These are phyloP conservation scores for Trilocha varians DNA, from an alignment of 2,888 invertebrate genomes.

Conservation along the genomic window DNA sequence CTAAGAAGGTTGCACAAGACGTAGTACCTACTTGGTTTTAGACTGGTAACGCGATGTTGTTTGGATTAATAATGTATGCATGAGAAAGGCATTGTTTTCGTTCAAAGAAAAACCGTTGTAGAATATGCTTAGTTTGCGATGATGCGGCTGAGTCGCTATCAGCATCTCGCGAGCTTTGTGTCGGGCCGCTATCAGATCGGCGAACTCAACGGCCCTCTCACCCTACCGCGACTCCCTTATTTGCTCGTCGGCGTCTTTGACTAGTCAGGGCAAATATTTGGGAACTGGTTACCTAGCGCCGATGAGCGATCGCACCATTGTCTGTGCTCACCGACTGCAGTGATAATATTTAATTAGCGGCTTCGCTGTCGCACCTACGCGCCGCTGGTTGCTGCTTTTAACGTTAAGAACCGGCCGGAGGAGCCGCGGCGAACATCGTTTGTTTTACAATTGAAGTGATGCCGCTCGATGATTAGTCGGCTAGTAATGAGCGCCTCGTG, in stretches of 20 bases:
- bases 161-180: slow-evolving; percentile 52
- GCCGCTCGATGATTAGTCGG: slow-evolving; percentile 44
- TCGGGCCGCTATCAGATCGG: slow-evolving; percentile 51
- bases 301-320: slow-evolving; percentile 60
- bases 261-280: slow-evolving; percentile 61
- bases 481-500: slow-evolving; percentile 42
- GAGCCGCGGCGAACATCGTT: slow-evolving; percentile 51
- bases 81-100: not conserved
- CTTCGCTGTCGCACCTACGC: slow-evolving; percentile 60
- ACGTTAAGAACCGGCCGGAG: slow-evolving; percentile 42
- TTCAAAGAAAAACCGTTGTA: slow-evolving; percentile 27
- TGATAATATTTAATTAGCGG: slow-evolving; percentile 72
- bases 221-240: slow-evolving; percentile 39
- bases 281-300: slow-evolving; percentile 61
- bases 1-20: not conserved
- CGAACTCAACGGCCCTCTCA: slow-evolving; percentile 23
- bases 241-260: slow-evolving; percentile 61
- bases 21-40: not conserved
- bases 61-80: not conserved
- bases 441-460: slow-evolving; percentile 43
- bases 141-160: slow-evolving; percentile 43
- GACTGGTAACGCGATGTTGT: not conserved
- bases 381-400: slow-evolving; percentile 30
- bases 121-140: slow-evolving; percentile 39
- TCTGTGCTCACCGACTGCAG: slow-evolving; percentile 53